Evolutionary conservation across 2,797 vertebrate species (phyloP).

Genomic region (Eurystomus glaucurus): DNA sequence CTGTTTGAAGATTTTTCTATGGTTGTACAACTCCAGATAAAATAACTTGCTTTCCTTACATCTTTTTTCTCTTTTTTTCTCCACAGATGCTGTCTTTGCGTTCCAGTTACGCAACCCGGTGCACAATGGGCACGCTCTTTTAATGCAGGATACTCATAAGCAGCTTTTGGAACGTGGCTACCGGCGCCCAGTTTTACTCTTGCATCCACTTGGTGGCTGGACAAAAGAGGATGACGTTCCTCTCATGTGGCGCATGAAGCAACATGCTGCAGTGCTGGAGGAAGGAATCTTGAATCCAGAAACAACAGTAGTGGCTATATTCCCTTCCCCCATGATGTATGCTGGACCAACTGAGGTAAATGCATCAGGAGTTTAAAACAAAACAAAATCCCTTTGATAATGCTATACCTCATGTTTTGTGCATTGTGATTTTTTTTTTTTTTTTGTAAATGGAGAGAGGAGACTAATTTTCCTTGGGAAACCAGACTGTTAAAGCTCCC

Average conservation of each 20-base stretch:
- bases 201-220: conserved; percentile 97
- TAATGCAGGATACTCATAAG: conserved; percentile 97
- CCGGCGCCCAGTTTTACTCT: conserved; percentile 92
- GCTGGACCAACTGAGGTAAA: conserved; percentile 97
- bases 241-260: conserved; percentile 95
- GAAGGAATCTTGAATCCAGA: conserved; percentile 92
- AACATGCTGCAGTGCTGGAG: conserved; percentile 95
- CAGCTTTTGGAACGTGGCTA: conserved; percentile 94
- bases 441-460: background rate
- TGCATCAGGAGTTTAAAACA: background rate
- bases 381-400: background rate
- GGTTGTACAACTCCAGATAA: background rate
- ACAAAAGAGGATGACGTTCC: conserved; percentile 98
- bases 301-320: conserved; percentile 95
- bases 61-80: background rate
- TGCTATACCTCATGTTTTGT: too few species aligned
- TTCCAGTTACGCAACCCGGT: conserved; percentile 98
- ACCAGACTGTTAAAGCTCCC: background rate
- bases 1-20: background rate
- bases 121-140: conserved; percentile 95
- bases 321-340: conserved; percentile 99
- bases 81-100: conserved; percentile 94
- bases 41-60: background rate
- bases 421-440: background rate
- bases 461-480: background rate